Evolutionary conservation across 2,888 invertebrate species (phyloP), one percentile per base, ranked within the genome.

Genomic region (Seladonia tumulorum): DNA sequence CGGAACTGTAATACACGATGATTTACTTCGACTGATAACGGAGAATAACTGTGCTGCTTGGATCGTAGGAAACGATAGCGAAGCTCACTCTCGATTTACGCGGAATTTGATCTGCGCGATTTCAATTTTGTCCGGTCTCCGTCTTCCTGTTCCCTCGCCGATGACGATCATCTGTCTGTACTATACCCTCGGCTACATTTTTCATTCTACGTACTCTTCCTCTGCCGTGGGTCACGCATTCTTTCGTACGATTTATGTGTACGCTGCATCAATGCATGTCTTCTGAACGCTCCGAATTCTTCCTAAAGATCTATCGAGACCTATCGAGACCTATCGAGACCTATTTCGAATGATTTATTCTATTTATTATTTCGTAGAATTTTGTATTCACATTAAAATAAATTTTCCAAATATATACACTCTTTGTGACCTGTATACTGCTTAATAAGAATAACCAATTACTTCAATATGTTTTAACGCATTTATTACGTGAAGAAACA

Each of bases 61-160:
- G n/a, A 60, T 57, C 39, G 14, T 25, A 57, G 79, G 79, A 53
- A 79, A 79, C 22, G 72, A 53, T 72, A 53, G 25, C n/a, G 25
- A 22, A 39, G 45, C 63, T 45, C 81, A 49, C 49, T 71, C 35
- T 72, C 57, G 77, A 57, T 71, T 63, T 39, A 29, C 47, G 47
- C 39, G n/a, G 47, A 47, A 73, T 53, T 73, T 66, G 63, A 78
- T 82, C 66, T 66, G 72, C 66, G 14, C 63, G 63, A 82, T 73
- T 82, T 78, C 81, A 82, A 78, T 82, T 82, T 49, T 72, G 25
- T 5, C n/a, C 42, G 60, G 25, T 66, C 72, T 70, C 39, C n/a
- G n/a, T 42, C 22, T 39, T 70, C 42, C 70, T 42, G 14, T 70
- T 42, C 5, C n/a, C n/a, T 12, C 42, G 22, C 12, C 42, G 68